Evolutionary conservation across 2,113 vertebrate genomes (phyloP).

Genomic region (Anseranas semipalmata): DNA sequence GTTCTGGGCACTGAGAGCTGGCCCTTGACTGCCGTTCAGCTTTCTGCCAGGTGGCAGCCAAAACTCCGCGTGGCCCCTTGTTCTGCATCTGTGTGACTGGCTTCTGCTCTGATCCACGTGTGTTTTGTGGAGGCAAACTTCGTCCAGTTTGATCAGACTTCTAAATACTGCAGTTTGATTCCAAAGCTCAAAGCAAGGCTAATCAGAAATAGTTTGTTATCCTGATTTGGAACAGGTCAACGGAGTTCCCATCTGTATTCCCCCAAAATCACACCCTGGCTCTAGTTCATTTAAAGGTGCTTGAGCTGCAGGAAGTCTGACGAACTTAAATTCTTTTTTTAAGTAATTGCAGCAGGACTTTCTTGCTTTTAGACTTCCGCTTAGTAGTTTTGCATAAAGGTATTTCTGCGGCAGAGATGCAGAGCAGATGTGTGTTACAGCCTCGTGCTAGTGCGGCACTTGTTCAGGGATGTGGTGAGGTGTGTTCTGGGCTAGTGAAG

Average conservation of each 20-base stretch:
- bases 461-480: background rate
- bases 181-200: background rate
- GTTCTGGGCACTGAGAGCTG: background rate
- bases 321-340: background rate
- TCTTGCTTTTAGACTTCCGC: conserved; percentile 25
- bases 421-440: background rate
- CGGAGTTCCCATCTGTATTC: background rate
- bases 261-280: background rate
- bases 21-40: background rate
- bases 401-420: background rate
- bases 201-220: background rate
- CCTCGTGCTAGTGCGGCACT: fast-evolving
- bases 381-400: background rate
- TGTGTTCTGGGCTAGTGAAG: background rate
- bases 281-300: background rate
- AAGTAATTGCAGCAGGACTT: conserved; percentile 4
- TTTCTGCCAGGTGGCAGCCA: background rate
- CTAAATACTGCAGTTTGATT: background rate
- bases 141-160: background rate
- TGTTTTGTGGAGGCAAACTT: background rate
- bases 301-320: background rate
- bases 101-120: background rate
- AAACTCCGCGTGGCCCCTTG: background rate
- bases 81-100: no score
- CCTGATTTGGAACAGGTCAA: background rate